Base-by-base conservation (phyloP, 2,113 vertebrate species). In the Anolis sagrei region DNA sequence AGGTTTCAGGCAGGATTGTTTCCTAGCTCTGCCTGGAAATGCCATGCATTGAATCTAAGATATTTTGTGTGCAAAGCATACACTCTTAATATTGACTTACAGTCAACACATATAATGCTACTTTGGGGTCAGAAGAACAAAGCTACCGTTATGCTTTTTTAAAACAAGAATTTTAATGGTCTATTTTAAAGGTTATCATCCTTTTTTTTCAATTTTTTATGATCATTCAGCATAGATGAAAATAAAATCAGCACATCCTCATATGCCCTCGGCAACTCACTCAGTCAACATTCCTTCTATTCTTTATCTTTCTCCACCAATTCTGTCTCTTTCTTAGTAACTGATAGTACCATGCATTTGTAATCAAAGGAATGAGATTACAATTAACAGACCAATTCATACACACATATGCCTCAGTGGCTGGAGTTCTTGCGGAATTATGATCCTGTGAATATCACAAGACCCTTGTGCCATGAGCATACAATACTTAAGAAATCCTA, bases 381-480 rank as follows among this genome's bases (percentile, higher is more conserved):
- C 88, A 95, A 92, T 88, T 89, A 92, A 88, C 74, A 93, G 92
- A 89, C 13, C 44, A 82, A 49, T 90, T 94, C 66, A 36, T 83
- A 76, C 51, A 21, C 21, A 73, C 29, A 78, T 83, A 66, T 74
- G 70, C 87, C 64, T 89, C 25, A 69, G 39, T 51, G 69, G 83
- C 32, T 87, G 68, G 89, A 93, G 87, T 89, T 93, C 66, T 49
- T 79, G 76, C 79, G 58, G 82, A 94, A 91, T 90, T 89, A 83
- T 86, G 85, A 88, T 91, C 90, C 92, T 87, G 83, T 83, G 84
- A 90, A 87, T 94, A 94, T 92, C 90, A 85, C 81, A 93, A 87
- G 27, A 88, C 73, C 68, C 75, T 89, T 92, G 73, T 89, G 92
- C 89, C 87, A 87, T 88, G 81, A 87, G 83, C 88, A 87, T 61